Evolutionary conservation across 2,888 invertebrate species (phyloP).

Genomic region (Rhorus exstirpatorius): DNA sequence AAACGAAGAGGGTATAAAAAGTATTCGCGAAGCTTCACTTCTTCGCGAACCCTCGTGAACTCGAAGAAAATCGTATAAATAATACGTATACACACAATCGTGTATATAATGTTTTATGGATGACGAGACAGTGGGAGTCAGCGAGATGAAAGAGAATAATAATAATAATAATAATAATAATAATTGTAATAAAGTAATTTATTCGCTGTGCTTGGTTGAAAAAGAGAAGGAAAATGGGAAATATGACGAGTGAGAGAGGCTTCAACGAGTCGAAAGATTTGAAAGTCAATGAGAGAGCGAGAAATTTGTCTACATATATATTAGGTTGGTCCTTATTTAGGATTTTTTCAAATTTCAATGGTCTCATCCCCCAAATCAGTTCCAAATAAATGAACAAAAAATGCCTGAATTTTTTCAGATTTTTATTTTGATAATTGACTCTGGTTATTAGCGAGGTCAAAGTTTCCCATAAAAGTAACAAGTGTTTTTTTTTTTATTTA

Average conservation of each 20-base stretch:
- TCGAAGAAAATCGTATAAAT: slow-evolving; percentile 3
- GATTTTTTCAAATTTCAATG: too few species aligned
- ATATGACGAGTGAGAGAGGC: slow-evolving; percentile 9
- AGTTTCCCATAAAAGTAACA: too few species aligned
- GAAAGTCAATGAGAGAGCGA: slow-evolving; percentile 61
- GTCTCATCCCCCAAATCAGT: too few species aligned
- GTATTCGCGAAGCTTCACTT: neutral
- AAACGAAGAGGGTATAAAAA: neutral
- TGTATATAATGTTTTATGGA: slow-evolving; percentile 27
- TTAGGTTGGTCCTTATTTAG: too few species aligned
- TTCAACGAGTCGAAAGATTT: slow-evolving; percentile 23
- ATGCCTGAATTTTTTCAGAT: too few species aligned
- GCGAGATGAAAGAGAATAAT: slow-evolving; percentile 36
- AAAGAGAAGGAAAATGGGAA: slow-evolving; percentile 25
- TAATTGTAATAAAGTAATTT: slow-evolving; percentile 26
- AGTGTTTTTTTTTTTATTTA: too few species aligned
- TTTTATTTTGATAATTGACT: too few species aligned
- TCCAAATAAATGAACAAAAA: too few species aligned
- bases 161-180: slow-evolving; percentile 35
- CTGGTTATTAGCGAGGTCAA: too few species aligned
- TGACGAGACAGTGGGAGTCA: neutral
- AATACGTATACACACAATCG: neutral
- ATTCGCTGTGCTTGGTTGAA: neutral
- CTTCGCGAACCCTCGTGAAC: slow-evolving; percentile 7
- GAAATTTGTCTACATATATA: neutral